A percentile compares a stretch with the other conserved stretches of the same genome.
These are phyloP conservation scores for Callimorpha dominula DNA, from an alignment of 2,888 invertebrate species.

Conservation along the genomic window DNA sequence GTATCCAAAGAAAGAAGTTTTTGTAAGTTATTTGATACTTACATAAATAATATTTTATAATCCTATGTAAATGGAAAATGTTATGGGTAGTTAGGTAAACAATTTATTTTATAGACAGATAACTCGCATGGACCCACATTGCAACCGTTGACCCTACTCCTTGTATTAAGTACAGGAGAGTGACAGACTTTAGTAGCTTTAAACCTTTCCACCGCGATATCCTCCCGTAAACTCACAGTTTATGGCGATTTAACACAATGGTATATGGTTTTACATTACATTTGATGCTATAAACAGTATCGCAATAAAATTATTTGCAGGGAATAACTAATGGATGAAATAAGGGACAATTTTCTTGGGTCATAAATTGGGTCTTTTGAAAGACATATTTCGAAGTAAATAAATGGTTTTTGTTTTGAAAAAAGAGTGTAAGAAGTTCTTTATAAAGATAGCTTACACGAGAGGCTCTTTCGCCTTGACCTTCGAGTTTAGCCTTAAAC, in stretches of 20 bases:
- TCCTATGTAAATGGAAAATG: not conserved
- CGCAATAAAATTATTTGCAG: not conserved
- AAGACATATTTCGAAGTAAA: not conserved
- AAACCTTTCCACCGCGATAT: not conserved
- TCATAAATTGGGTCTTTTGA: not conserved
- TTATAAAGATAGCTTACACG: too few species aligned
- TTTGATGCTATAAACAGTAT: not conserved
- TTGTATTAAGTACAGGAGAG: not conserved
- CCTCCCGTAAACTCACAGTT: not conserved
- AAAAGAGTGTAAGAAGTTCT: too few species aligned
- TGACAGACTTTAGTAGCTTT: not conserved
- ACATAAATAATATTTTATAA: too few species aligned
- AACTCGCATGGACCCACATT: not conserved
- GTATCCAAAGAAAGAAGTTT: too few species aligned
- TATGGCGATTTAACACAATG: not conserved
- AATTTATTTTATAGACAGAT: not conserved
- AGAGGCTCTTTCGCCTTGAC: too few species aligned
- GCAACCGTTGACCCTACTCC: not conserved
- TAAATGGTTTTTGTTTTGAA: too few species aligned
- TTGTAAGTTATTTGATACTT: too few species aligned
- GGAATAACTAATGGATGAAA: not conserved
- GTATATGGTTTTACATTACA: not conserved
- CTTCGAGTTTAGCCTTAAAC: too few species aligned
- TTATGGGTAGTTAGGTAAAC: not conserved
- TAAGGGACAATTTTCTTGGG: not conserved